These are phyloP conservation scores for Fratercula arctica DNA, from an alignment of 2,797 vertebrate genomes.

Conservation along the genomic window DNA sequence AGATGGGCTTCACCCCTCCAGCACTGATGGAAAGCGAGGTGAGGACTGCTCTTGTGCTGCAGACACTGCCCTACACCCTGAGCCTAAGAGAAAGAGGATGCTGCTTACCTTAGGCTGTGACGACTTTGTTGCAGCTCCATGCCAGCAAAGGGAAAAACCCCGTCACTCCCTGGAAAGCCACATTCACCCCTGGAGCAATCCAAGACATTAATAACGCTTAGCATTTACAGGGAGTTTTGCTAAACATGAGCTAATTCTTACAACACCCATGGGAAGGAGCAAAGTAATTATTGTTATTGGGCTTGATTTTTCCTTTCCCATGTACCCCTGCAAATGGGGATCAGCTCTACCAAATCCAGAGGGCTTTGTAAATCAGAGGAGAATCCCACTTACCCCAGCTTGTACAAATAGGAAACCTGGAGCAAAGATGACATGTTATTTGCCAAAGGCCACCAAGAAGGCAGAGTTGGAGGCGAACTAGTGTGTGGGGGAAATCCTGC, in stretches of 20 bases:
- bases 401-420: neutral
- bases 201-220: conserved; percentile 23
- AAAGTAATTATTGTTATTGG: conserved; percentile 30
- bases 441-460: conserved; percentile 30
- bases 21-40: neutral
- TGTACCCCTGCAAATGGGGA: neutral
- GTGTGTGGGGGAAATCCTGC: rapidly evolving
- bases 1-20: neutral
- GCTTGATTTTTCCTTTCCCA: conserved; percentile 14
- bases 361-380: neutral
- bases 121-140: neutral
- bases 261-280: conserved; percentile 40
- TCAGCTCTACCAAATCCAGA: neutral
- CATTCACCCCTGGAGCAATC: neutral
- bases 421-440: neutral
- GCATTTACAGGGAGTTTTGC: conserved; percentile 28
- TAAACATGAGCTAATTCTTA: conserved; percentile 64
- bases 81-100: neutral
- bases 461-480: neutral
- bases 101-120: neutral
- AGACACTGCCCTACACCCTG: neutral
- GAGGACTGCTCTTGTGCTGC: neutral
- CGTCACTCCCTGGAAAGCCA: conserved; percentile 33
- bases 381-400: neutral
- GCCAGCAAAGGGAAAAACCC: conserved; percentile 22